phyloP scores from a whole-genome alignment of 1,140 invertebrate genomes.

The Drosophila bifasciata region DNA sequence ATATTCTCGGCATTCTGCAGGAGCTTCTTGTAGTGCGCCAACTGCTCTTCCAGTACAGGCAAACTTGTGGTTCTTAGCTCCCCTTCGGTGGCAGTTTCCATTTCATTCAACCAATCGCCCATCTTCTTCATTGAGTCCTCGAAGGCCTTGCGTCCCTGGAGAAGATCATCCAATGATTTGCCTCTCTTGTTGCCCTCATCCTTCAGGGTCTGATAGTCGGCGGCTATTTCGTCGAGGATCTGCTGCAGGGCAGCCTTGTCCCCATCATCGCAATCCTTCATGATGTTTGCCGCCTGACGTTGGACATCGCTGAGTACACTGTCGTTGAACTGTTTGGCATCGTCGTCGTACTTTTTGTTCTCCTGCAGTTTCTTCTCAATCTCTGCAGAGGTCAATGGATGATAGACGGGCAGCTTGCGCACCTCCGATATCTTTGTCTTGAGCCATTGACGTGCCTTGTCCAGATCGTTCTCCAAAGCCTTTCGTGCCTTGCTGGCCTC shows the following conservation, averaged over 20 bases:
- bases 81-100: constrained; percentile 92
- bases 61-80: constrained; percentile 91
- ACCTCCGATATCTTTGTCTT: constrained; percentile 90
- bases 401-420: constrained; percentile 89
- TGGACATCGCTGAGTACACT: constrained; percentile 90
- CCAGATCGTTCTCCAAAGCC: constrained; percentile 91
- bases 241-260: constrained; percentile 88
- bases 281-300: constrained; percentile 89
- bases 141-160: constrained; percentile 91
- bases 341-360: constrained; percentile 89
- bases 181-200: constrained; percentile 90
- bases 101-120: constrained; percentile 93
- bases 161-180: constrained; percentile 88
- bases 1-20: constrained; percentile 90
- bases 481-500: constrained; percentile 88
- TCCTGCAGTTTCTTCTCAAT: constrained; percentile 92
- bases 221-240: constrained; percentile 88
- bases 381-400: constrained; percentile 89
- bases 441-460: constrained; percentile 91
- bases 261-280: constrained; percentile 91
- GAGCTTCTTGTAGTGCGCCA: constrained; percentile 92
- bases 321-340: constrained; percentile 92
- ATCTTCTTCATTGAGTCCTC: constrained; percentile 92
- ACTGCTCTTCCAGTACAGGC: constrained; percentile 92
- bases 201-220: constrained; percentile 89